phyloP scores from a whole-genome alignment of 1,140 invertebrate species.

The Cydia fagiglandana region DNA sequence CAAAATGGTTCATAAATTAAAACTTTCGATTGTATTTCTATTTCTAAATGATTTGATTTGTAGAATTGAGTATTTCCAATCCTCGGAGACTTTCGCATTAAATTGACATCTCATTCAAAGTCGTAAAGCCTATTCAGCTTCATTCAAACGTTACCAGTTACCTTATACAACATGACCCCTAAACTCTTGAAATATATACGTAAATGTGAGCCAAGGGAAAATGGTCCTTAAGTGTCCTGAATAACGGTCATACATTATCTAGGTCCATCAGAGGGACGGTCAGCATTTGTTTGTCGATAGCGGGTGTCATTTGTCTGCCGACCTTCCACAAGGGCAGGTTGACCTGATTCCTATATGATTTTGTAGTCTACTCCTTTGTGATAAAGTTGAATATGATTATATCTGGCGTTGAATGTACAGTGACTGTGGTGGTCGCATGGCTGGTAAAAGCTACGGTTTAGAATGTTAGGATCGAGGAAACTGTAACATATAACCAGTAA shows the following conservation, averaged over 20 bases:
- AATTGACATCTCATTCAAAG: background rate
- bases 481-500: too few relatives aligned
- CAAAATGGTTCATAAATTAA: too few relatives aligned
- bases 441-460: too few relatives aligned
- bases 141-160: background rate
- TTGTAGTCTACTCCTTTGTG: background rate
- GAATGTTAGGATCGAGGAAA: too few relatives aligned
- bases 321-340: background rate
- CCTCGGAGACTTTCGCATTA: background rate
- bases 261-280: background rate
- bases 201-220: background rate
- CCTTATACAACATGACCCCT: background rate
- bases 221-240: background rate
- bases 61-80: background rate
- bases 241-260: background rate
- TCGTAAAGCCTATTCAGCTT: background rate
- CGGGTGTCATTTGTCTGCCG: background rate
- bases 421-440: too few relatives aligned
- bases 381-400: background rate
- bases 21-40: too few relatives aligned
- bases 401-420: too few relatives aligned
- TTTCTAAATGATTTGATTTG: too few relatives aligned
- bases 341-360: background rate
- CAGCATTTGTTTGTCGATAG: slow-evolving; percentile 2
- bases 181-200: background rate